Evolutionary conservation across 2,113 vertebrate genomes (phyloP), one percentile per base, ranked within the genome.

Genomic region (Prunella himalayana): DNA sequence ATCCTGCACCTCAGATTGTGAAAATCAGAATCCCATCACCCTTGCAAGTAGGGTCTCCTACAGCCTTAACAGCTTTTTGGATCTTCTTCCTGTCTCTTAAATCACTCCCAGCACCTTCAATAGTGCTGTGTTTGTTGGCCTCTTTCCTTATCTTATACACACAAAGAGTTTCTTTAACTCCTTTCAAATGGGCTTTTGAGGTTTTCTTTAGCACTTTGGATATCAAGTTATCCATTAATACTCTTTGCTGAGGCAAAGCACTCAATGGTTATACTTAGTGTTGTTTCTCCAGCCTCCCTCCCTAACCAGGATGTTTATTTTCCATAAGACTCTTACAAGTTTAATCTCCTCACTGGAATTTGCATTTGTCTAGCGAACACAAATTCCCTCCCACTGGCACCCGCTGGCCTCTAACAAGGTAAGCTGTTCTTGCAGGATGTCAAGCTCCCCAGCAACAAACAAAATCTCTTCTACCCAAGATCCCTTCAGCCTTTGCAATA

Each of bases 231-330:
- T 83, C 68, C 75, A 94, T 88, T 96, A 93, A 94, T 84, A 50
- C 41, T 39, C 66, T 73, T 70, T 68, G 66, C 63, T 82, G 79
- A 73, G 33, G 61, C 54, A 42, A 70, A 92, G 75, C 45, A 71
- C 22, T 49, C 64, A n/a, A 4, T 45, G 76, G 41, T 71, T 92
- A 53, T 57, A 69, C 68, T 75, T 70, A 72, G 76, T 0, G 0
- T 33, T 4, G 6, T 28, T 85, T 92, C 86, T 83, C 69, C 72
- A 90, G 81, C 49, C 54, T 91, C 60, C 65, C 63, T 93, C 73
- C 28, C 69, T 88, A 80, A 66, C 82, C 85, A 82, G 79, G 86
- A 95, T 93, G 85, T 96, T 95, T 96, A 85, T 94, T 95, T 93
- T 97, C 88, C 13, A 0, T 82, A 91, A 95, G 79, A 37, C 73